Percentiles rank a stretch among this genome's conserved stretches.
Evolutionary conservation across 2,113 vertebrate species (phyloP).

Genomic region (Sinosuthora webbiana): DNA sequence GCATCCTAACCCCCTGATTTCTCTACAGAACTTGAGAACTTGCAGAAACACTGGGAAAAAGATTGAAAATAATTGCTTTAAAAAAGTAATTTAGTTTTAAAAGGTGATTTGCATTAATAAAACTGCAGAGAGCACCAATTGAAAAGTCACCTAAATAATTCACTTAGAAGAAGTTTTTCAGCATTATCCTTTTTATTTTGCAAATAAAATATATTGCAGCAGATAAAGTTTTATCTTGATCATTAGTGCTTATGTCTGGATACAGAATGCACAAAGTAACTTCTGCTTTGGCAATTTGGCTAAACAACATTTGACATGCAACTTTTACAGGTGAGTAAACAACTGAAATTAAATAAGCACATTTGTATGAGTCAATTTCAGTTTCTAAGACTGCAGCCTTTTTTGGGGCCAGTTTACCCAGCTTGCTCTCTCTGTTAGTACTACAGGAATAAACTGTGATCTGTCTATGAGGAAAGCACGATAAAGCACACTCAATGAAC

Average conservation of each 20-base stretch:
- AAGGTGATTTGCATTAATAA: not conserved
- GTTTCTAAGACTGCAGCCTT: not conserved
- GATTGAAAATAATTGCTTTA: not conserved
- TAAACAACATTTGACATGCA: not conserved
- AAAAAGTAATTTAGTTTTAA: not conserved
- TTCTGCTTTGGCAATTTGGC: not conserved
- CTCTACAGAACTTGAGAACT: not conserved
- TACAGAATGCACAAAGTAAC: not conserved
- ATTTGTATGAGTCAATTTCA: not conserved
- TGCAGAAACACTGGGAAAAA: not conserved
- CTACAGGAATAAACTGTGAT: not conserved
- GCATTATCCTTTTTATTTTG: not conserved
- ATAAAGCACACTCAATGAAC: not conserved
- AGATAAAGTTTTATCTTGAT: not conserved
- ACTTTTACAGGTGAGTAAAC: not conserved
- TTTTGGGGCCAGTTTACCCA: not conserved
- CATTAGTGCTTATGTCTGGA: not conserved
- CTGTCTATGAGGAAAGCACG: not conserved
- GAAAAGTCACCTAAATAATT: not conserved
- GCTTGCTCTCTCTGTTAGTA: not conserved
- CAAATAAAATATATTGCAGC: not conserved
- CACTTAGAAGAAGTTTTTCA: not conserved
- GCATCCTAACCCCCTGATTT: not conserved
- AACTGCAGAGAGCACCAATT: not conserved
- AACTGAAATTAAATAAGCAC: not conserved